Base-by-base conservation (phyloP, 2,888 invertebrate genomes). In the Lasioglossum marginatum region DNA sequence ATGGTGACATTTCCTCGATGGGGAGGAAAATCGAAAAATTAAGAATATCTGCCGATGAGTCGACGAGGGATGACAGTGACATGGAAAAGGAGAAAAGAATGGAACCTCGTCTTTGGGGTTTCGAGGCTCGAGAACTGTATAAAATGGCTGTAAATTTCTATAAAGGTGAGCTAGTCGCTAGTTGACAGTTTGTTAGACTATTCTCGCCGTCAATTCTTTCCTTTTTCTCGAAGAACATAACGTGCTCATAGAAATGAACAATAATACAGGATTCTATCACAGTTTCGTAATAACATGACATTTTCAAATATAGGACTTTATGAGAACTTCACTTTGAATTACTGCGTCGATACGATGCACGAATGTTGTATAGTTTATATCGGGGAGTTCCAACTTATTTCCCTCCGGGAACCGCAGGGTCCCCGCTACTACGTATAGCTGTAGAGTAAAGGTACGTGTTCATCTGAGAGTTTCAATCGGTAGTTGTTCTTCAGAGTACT, bases 81-180 rank as follows among this genome's bases (percentile, higher is more conserved):
- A 81, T 43, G 48, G 92, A 85, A 87, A 94, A 81, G 95, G 95
- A 85, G 48, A 89, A 84, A 8, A 85, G 66, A 19, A 88, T 92
- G 78, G 93, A 94, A 76, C 92, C 94, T 0, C 93, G 93, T 79
- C 91, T 96, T 23, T 96, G 94, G 70, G 95, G 94, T 45, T 95
- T 95, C 71, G 94, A 95, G 63, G 93, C 92, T 2, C 93, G 97
- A 93, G 98, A 98, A 93, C 97, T 99, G 77, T 99, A 99, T 96
- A 98, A 97, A 96, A 96, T 99, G 92, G 98, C 98, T 48, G 96
- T 99, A 85, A 97, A 97, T 93, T 99, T 99, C 96, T 99, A 98
- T 94, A 99, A 98, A 97, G 99, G 99, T 99, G 96, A 91, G 94
- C 80, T 34, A 37, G 19, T 74, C 43, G 8, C 70, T n/a, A n/a